Base-by-base conservation (phyloP, 92 coral and sea anemone genomes). In the Palythoa grandis region DNA sequence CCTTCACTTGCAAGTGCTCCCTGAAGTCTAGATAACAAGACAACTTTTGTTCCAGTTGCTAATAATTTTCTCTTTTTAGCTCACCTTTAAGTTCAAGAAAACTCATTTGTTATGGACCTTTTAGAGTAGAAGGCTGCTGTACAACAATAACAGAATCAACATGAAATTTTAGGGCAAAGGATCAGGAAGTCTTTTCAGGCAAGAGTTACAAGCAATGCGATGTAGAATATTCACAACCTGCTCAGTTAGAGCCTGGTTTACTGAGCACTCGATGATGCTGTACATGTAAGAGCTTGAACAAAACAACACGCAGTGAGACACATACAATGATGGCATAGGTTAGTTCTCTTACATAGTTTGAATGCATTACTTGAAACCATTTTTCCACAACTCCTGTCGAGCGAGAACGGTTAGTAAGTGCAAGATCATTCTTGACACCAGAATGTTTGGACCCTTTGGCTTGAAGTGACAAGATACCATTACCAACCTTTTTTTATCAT, bases 301-400 rank as follows among this genome's bases (percentile, higher is more conserved):
- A 5, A 47, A 74, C 4, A 29, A 25, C 54, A 50, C 79, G 6
- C 43, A 74, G 19, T 74, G 79, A 9, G 37, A 48, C 24, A 69
- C 39, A 35, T 69, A 69, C 37, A 35, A 23, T 11, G 89, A 87
- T 25, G 93, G 93, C 87, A 84, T 74, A 3, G 91, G 91, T 23
- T 91, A 75, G 24, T 91, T 91, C 37, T 91, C 91, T 76, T 7
- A 91, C 93, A 88, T 91, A 91, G 57, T 91, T 91, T 11, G 89
- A 84, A n/a, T 86, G 57, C 91, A 91, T 91, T 19, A 91, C 77
- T 72, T 91, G 93, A 85, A 82, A 84, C 93, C 93, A 90, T 57
- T 90, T 87, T 15, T 90, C 88, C 17, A 82, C 39, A 15, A 14
- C 8, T 22, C 82, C 84, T 38, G 93, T 87, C 19, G 90, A 80